phyloP scores from a whole-genome alignment of 2,888 invertebrate species.

The Lycocerus yunnanus region DNA sequence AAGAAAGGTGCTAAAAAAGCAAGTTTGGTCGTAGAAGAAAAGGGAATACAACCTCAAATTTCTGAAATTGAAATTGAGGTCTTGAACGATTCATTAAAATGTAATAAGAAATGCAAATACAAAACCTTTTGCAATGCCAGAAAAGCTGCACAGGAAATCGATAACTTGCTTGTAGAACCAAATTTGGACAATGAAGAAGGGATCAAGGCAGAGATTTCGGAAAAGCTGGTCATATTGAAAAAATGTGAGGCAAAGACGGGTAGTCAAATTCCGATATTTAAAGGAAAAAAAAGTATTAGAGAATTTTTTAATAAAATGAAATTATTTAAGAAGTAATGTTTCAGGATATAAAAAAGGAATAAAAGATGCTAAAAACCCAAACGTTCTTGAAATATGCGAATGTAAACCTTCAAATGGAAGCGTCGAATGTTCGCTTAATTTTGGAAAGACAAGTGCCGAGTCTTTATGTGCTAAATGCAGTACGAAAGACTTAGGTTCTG shows the following conservation, averaged over 20 bases:
- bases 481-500: neutral
- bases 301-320: neutral
- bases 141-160: neutral
- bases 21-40: neutral
- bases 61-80: neutral
- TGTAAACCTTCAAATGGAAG: neutral
- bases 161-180: neutral
- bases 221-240: neutral
- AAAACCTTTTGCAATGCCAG: neutral
- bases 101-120: neutral
- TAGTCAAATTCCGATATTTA: neutral
- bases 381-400: neutral
- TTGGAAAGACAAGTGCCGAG: neutral
- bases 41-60: neutral
- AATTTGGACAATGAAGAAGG: neutral
- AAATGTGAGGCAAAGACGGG: neutral
- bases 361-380: neutral
- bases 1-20: neutral
- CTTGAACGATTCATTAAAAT: neutral
- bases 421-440: neutral
- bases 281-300: neutral
- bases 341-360: neutral
- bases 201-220: too few species aligned
- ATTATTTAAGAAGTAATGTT: neutral
- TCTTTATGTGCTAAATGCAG: neutral